Evolutionary conservation across 2,113 vertebrate species (phyloP), one percentile per base, ranked within the genome.

Genomic region (Mungos mungo): DNA sequence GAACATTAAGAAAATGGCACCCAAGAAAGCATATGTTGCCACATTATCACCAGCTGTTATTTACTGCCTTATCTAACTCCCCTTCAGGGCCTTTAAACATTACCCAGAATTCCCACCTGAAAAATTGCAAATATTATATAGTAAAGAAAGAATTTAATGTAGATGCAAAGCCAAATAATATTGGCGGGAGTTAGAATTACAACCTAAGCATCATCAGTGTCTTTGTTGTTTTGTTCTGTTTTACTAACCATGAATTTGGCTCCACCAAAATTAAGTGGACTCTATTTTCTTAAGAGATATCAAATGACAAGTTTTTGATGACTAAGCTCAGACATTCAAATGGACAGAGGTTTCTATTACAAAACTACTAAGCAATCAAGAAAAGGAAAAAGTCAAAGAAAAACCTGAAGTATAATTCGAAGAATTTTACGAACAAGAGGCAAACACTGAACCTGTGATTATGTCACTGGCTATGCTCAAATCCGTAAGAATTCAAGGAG

Each of bases 321-420:
- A 98, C 96, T 98, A 97, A 98, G 77, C 87, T 98, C 96, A 96
- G 87, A 98, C 88, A 98, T 82, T 98, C 90, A 50, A 50, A 50
- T 50, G 50, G 50, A 50, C 13, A 50, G 13, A 50, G 50, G 50
- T 84, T 97, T 97, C 79, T 74, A 97, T 97, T 97, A 96, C 72
- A 96, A 98, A 98, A 90, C 69, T 92, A 96, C 50, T 45, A 84
- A 81, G 79, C 77, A 97, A 97, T 97, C 94, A 98, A 97, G 71
- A 98, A 97, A 80, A 25, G 45, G 38, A 94, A 93, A 97, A 98
- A 97, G 66, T 82, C 90, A 50, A 93, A 98, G 50, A 29, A 93
- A 98, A 98, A 95, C 65, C 29, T 92, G 83, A 93, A 77, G 12
- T 68, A 90, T 92, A 96, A 96, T 96, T 94, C 18, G 38, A 66